phyloP scores from a whole-genome alignment of 92 coral and sea anemone genomes.

The Plumapathes pennacea region DNA sequence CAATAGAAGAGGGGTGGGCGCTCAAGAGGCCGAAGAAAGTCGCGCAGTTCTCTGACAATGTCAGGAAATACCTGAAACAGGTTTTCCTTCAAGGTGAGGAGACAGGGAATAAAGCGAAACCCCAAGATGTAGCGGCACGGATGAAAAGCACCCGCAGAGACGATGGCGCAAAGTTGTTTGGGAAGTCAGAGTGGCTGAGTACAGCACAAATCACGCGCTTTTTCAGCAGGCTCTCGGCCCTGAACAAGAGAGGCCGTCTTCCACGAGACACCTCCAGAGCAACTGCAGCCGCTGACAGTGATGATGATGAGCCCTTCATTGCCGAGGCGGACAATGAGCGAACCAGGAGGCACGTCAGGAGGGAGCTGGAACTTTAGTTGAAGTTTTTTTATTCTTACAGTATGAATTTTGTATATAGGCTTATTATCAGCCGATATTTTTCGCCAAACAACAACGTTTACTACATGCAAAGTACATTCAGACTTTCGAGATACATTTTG shows the following conservation, averaged over 20 bases:
- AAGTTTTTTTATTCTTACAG: too few relatives aligned
- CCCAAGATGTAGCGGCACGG: slow-evolving; percentile 14
- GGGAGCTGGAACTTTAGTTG: too few relatives aligned
- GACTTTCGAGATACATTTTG: too few relatives aligned
- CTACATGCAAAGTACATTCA: too few relatives aligned
- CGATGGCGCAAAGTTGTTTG: slow-evolving; percentile 10
- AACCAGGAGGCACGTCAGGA: too few relatives aligned
- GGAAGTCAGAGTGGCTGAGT: slow-evolving; percentile 8
- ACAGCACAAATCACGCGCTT: not conserved
- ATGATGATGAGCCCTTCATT: too few relatives aligned
- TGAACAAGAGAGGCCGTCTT: slow-evolving; percentile 4
- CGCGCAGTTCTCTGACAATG: slow-evolving; percentile 20
- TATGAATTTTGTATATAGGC: too few relatives aligned
- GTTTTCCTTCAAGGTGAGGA: slow-evolving; percentile 38
- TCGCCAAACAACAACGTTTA: too few relatives aligned
- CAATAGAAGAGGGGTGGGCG: slow-evolving; percentile 38
- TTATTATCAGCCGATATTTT: too few relatives aligned
- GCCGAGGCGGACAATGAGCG: too few relatives aligned
- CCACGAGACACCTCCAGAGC: too few relatives aligned
- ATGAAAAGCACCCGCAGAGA: slow-evolving; percentile 10
- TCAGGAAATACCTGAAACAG: slow-evolving; percentile 13
- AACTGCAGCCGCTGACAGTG: too few relatives aligned
- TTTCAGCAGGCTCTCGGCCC: slow-evolving; percentile 1
- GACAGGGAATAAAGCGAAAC: slow-evolving; percentile 34
- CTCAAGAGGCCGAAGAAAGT: slow-evolving; percentile 17